Evolutionary conservation across 2,797 vertebrate species (phyloP).

Genomic region (Thamnophis elegans): DNA sequence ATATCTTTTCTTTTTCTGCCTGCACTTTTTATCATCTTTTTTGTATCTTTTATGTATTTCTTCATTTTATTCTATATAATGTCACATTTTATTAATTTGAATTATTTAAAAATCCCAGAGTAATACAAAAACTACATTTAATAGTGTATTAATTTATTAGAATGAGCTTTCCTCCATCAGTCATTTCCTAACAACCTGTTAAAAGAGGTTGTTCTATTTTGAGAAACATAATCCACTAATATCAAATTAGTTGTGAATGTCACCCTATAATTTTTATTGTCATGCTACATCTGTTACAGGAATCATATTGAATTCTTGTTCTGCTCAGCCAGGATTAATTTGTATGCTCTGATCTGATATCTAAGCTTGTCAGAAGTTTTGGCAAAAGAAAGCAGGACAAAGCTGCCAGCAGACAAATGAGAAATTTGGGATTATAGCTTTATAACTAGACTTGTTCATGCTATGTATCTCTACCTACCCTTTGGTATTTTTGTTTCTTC

Average conservation of each 20-base stretch:
- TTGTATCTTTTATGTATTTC: not conserved
- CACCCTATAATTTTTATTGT: constrained; percentile 2
- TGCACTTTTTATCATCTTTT: not conserved
- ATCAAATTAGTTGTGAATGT: constrained; percentile 3
- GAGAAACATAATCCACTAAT: not conserved
- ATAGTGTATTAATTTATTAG: not conserved
- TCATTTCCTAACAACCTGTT: not conserved
- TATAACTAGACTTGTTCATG: not conserved
- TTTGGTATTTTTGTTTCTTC: not conserved
- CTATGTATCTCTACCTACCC: not conserved
- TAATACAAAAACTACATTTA: not conserved
- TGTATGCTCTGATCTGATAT: not conserved
- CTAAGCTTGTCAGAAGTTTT: not conserved
- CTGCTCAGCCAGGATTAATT: not conserved
- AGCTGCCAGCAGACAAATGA: not conserved
- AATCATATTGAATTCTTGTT: not conserved
- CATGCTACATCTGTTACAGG: not conserved
- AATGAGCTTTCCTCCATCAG: not conserved
- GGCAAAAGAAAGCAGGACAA: not conserved
- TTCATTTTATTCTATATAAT: not conserved
- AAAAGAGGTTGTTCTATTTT: not conserved
- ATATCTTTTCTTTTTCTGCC: not conserved
- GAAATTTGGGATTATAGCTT: not conserved
- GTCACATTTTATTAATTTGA: not conserved
- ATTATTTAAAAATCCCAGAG: not conserved